Conservation (phyloP, 2,113 vertebrate genomes). For the Dissostichus mawsoni region DNA sequence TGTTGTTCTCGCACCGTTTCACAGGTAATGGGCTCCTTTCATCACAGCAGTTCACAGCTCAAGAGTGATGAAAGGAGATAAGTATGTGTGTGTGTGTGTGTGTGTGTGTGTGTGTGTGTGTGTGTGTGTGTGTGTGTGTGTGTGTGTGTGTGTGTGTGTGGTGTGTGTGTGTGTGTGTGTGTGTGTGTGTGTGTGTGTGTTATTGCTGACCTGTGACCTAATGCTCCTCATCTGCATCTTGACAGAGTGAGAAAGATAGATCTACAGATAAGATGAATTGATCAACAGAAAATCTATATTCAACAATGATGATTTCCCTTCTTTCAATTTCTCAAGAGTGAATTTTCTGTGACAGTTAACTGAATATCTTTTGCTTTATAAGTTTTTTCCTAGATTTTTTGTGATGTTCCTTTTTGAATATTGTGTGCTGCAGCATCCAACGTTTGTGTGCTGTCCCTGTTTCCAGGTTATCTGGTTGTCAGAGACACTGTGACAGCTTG, state of each 20-base stretch:
- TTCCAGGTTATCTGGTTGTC: conserved; percentile 38
- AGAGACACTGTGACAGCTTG: conserved; percentile 63
- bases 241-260: not conserved
- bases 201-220: conserved; percentile 28
- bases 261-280: not conserved
- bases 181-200: conserved; percentile 26
- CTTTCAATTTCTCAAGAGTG: not conserved
- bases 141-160: too few species aligned
- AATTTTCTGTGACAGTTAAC: not conserved
- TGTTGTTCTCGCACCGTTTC: too few species aligned
- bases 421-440: conserved; percentile 9
- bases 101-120: too few species aligned
- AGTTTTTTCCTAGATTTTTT: too few species aligned
- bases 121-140: too few species aligned
- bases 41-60: too few species aligned
- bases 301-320: not conserved
- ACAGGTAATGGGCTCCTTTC: conserved; percentile 16
- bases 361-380: not conserved
- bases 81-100: conserved; percentile 84
- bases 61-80: conserved; percentile 74
- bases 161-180: too few species aligned
- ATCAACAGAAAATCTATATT: not conserved
- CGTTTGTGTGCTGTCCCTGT: conserved; percentile 31
- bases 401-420: not conserved
- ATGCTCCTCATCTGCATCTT: not conserved